A percentile compares a stretch with the other conserved stretches of the same genome.
Conservation (phyloP, 2,888 invertebrate species). For the Dendrolimus pini region DNA sequence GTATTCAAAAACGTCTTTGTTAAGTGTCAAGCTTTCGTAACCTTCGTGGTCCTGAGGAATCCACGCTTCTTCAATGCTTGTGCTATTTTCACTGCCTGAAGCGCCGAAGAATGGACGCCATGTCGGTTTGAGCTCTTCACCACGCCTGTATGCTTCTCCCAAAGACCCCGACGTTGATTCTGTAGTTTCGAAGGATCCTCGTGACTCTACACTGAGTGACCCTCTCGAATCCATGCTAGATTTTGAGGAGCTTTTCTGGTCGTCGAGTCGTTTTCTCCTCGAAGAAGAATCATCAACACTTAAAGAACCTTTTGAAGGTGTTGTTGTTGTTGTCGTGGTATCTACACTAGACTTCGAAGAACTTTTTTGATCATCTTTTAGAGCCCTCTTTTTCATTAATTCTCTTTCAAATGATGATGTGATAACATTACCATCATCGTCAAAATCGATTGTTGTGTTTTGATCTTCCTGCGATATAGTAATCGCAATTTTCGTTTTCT, state of each 20-base stretch:
- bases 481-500: constrained; percentile 71
- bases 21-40: constrained; percentile 72
- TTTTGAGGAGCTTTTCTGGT: constrained; percentile 76
- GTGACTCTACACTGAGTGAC: constrained; percentile 81
- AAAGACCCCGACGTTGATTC: constrained; percentile 86
- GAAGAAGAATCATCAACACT: constrained; percentile 72
- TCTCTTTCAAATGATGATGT: constrained; percentile 64
- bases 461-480: constrained; percentile 75
- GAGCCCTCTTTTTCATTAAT: constrained; percentile 54
- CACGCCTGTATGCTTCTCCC: constrained; percentile 82
- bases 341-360: constrained; percentile 79
- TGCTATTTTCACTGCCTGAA: constrained; percentile 86
- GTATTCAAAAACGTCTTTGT: constrained; percentile 65
- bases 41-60: constrained; percentile 85
- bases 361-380: constrained; percentile 70
- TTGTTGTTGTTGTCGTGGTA: constrained; percentile 60
- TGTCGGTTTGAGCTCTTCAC: constrained; percentile 85
- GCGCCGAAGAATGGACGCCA: constrained; percentile 91
- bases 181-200: constrained; percentile 83
- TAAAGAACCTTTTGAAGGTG: constrained; percentile 67
- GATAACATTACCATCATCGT: constrained; percentile 68
- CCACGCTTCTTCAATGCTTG: constrained; percentile 90
- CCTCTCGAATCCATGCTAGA: constrained; percentile 80
- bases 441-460: constrained; percentile 70
- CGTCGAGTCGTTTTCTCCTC: constrained; percentile 57